Evolutionary conservation across 2,888 invertebrate species (phyloP), one percentile per base, ranked within the genome.

Genomic region (Melinaea marsaeus): DNA sequence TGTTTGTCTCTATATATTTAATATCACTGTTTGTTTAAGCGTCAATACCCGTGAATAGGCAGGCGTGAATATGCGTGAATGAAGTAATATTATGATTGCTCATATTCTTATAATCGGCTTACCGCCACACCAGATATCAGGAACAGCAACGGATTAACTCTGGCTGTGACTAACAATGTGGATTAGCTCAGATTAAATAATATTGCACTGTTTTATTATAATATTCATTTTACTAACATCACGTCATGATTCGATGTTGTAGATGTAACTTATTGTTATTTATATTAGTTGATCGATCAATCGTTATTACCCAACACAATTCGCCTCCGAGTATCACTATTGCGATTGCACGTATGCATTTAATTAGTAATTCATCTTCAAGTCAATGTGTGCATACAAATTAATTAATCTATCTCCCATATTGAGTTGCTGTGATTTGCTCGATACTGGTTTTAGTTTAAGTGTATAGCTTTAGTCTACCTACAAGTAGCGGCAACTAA

Each of bases 91-190:
- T 9, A 32, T 32, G 32, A 42, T 3, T 42, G 9, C n/a, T 7
- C 7, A n/a, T 32, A 51, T 51, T 32, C 51, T 61, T 63, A 65
- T 70, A 69, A 70, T 69, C 70, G 61, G 69, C 63, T 70, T 70
- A 69, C 61, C 59, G 60, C 55, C 32, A 54, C 32, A 32, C 2
- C 32, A 6, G 51, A 32, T 51, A 32, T 51, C 51, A 51, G 32
- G 32, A 51, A 51, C 32, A 5, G 32, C 51, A 32, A 22, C 13
- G 22, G 22, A 51, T 51, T 51, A 9, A 9, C 32, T 51, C 32
- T 51, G 32, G 6, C 32, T 51, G 51, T 22, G 51, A 3, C 51
- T 51, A 51, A 22, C 51, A 51, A 51, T 32, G 48, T 32, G 51
- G 32, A 51, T 32, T 32, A 51, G 6, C 32, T 32, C 3, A 51